Conservation (phyloP, 2,113 vertebrate species). For the Falco punctatus region DNA sequence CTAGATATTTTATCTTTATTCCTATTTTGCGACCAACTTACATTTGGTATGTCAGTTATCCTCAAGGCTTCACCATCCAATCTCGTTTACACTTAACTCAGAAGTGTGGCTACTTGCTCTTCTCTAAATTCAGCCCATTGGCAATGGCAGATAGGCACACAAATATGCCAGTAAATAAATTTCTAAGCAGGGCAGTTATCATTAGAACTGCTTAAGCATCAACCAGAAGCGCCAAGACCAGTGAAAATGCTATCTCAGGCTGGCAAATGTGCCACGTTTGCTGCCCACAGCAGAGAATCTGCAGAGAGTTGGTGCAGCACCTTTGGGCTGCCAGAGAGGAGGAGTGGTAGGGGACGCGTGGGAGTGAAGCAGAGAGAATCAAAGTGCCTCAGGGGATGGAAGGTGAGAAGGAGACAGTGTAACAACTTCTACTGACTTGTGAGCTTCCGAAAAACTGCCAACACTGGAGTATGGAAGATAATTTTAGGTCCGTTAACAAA, state of each 20-base stretch:
- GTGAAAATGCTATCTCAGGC: not conserved
- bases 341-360: not conserved
- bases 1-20: not conserved
- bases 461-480: not conserved
- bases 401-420: constrained; percentile 11
- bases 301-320: constrained; percentile 11
- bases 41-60: not conserved
- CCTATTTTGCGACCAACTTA: not conserved
- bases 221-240: not conserved
- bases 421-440: constrained; percentile 32
- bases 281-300: constrained; percentile 40
- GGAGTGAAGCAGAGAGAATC: not conserved
- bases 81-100: not conserved
- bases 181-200: not conserved
- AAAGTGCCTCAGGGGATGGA: constrained; percentile 19
- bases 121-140: not conserved
- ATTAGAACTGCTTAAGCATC: not conserved
- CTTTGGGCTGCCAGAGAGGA: constrained; percentile 19
- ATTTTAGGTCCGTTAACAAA: not conserved
- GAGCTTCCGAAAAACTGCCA: not conserved
- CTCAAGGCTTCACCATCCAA: not conserved
- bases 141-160: not conserved
- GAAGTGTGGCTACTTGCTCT: not conserved
- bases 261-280: constrained; percentile 13
- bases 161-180: not conserved